Conservation (phyloP, 2,113 vertebrate genomes). For the Grus americana region DNA sequence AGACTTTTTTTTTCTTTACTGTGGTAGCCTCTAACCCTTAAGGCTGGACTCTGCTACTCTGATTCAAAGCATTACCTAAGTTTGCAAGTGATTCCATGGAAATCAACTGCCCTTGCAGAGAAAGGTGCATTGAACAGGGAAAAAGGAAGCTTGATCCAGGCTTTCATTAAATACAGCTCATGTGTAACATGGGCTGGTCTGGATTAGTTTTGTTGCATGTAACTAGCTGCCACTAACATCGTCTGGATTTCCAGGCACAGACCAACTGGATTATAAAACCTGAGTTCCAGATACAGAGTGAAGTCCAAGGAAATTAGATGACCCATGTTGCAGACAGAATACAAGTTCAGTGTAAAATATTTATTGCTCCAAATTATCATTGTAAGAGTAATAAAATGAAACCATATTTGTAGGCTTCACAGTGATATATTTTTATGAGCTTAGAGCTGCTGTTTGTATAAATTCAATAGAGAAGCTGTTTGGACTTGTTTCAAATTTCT, state of each 20-base stretch:
- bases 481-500: slow-evolving; percentile 63
- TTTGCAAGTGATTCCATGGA: neutral
- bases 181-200: neutral
- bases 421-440: slow-evolving; percentile 66
- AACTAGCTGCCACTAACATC: neutral
- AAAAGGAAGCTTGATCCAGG: neutral
- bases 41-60: neutral
- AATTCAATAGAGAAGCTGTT: slow-evolving; percentile 63
- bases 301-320: slow-evolving; percentile 17
- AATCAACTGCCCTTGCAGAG: neutral
- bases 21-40: neutral
- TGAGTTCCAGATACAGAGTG: neutral
- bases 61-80: neutral
- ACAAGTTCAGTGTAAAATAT: slow-evolving; percentile 38
- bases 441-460: slow-evolving; percentile 42
- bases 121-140: neutral
- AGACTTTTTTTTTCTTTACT: neutral
- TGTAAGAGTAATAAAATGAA: slow-evolving; percentile 56
- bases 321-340: neutral
- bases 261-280: neutral
- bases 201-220: neutral
- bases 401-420: slow-evolving; percentile 50
- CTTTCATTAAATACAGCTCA: neutral
- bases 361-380: slow-evolving; percentile 40
- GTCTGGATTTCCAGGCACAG: slow-evolving; percentile 23